Base-by-base conservation (phyloP, 2,888 invertebrate species). In the Andrena minutula region DNA sequence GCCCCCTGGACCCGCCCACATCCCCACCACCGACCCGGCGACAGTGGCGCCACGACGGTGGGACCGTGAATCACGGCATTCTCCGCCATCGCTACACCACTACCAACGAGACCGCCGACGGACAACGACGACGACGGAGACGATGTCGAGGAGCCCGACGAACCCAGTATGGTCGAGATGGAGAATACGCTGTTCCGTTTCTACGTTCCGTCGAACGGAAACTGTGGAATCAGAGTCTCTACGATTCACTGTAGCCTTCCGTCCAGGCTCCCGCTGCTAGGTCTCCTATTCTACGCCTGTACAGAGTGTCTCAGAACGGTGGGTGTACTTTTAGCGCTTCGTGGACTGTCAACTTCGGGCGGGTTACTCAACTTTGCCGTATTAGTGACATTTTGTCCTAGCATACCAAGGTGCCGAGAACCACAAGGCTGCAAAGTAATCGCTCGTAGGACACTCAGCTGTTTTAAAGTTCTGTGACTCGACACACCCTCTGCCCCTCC, bases 11-110 rank as follows among this genome's bases (percentile, higher is more conserved):
- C 74, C 87, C 93, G 92, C 93, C 93, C 84, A 88, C 47, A 61
- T 77, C 75, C 82, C 80, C 65, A 86, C 83, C 82, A 79, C 91
- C 88, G 89, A 66, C 68, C 76, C 60, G 60, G 60, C 86, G 76
- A 77, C 58, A 68, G 74, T 26, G 71, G 89, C 91, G 93, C 94
- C 91, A 93, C 93, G 26, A 56, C 86, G 92, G 88, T 75, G 78
- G 72, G 23, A 75, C 85, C 41, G 77, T 82, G 88, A 90, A 90
- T 70, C 79, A 86, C 76, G 53, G 64, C 30, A 84, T 86, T 79
- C 94, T 93, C 91, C 94, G 93, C 94, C 94, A 94, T 94, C 94
- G 94, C 94, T 92, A 86, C 90, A 91, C 92, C 88, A 88, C 88
- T 87, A 86, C 87, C 86, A 86, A 87, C 83, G 84, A 75, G 86